Evolutionary conservation across 2,113 vertebrate genomes (phyloP).

Genomic region (Capreolus pygargus): DNA sequence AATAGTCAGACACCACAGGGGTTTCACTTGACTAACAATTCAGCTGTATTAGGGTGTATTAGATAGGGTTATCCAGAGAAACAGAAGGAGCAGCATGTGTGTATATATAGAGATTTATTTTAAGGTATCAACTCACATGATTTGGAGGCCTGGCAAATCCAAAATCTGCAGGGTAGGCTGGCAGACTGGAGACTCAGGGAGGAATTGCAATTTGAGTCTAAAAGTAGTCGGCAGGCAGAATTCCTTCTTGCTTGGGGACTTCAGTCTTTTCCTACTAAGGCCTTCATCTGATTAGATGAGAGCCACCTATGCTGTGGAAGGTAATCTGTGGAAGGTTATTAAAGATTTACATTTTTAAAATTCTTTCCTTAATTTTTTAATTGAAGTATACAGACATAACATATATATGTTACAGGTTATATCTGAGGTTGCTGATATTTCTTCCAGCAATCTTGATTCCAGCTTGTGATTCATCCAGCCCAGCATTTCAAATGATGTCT

Average conservation of each 20-base stretch:
- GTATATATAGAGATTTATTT: background rate
- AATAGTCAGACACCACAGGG: background rate
- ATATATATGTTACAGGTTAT: background rate
- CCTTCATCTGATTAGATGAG: background rate
- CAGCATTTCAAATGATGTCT: background rate
- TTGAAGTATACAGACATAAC: background rate
- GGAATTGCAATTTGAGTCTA: background rate
- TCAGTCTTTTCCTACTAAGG: background rate
- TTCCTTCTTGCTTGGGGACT: background rate
- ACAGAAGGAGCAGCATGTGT: background rate
- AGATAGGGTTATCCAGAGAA: background rate
- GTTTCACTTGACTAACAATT: background rate
- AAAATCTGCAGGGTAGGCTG: background rate
- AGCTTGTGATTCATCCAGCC: background rate
- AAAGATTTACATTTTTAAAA: background rate
- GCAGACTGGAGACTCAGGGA: background rate
- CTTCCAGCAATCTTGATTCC: background rate
- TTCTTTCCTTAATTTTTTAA: background rate
- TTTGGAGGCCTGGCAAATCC: conserved; percentile 6
- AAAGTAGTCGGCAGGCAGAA: background rate
- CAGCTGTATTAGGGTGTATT: background rate
- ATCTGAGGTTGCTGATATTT: background rate
- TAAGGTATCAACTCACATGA: background rate
- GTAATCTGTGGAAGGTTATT: background rate
- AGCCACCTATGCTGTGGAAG: background rate